Conservation (phyloP, 2,797 vertebrate species). For the Oreonectes daqikongensis region DNA sequence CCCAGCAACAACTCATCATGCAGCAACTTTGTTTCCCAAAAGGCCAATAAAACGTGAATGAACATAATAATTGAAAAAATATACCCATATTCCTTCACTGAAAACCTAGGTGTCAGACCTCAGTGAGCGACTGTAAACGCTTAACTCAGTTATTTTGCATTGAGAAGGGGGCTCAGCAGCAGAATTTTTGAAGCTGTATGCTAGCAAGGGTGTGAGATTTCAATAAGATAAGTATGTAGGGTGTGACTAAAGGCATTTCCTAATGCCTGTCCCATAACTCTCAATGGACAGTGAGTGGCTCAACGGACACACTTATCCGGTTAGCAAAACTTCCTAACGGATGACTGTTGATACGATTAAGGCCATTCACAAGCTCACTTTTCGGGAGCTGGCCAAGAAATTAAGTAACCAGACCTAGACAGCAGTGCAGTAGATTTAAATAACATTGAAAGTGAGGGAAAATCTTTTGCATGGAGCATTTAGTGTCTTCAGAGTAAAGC, state of each 20-base stretch:
- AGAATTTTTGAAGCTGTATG: constrained; percentile 21
- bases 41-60: no score
- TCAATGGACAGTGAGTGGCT: neutral
- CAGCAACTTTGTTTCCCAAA: no score
- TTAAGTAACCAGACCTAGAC: neutral
- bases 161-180: constrained; percentile 44
- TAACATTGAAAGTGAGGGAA: neutral
- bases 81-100: no score
- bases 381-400: neutral
- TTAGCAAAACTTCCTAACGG: neutral
- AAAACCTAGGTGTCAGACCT: neutral
- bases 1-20: no score
- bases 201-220: constrained; percentile 32
- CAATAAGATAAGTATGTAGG: constrained; percentile 9
- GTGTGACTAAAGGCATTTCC: constrained; percentile 10
- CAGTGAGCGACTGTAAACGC: neutral
- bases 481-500: constrained; percentile 47
- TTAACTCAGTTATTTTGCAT: constrained; percentile 36
- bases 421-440: neutral
- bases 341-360: neutral
- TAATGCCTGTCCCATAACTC: neutral
- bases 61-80: no score
- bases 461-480: constrained; percentile 1
- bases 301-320: neutral
- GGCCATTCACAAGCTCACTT: neutral